Conservation (phyloP, 37 sponge, comb jelly and placozoan genomes). For the Haliclona indistincta region DNA sequence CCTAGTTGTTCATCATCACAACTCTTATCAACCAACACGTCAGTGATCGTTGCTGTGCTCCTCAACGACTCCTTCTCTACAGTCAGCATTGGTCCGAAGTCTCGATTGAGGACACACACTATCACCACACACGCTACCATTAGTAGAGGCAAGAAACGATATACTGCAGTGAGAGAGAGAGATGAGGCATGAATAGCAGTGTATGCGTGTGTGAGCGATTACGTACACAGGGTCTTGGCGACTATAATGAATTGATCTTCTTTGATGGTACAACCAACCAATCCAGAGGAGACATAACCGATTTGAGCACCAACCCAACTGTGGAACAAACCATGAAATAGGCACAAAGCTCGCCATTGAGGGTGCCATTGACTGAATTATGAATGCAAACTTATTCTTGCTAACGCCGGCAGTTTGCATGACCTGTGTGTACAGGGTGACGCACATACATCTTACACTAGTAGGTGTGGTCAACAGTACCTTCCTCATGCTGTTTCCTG, state of each 20-base stretch:
- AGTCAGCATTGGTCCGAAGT: conserved; percentile 46
- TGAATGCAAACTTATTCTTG: conserved; percentile 57
- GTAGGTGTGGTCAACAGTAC: not conserved
- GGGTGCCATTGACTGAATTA: conserved; percentile 38
- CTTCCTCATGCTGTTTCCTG: conserved; percentile 37
- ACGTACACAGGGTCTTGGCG: conserved; percentile 34
- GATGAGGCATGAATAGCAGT: not conserved
- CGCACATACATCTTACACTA: not conserved
- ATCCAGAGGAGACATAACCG: conserved; percentile 12
- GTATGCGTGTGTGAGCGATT: no score
- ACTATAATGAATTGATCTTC: conserved; percentile 24
- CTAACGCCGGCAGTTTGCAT: conserved; percentile 31
- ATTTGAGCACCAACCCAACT: conserved; percentile 62
- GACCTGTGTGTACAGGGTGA: conserved; percentile 15
- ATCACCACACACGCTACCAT: conserved; percentile 25
- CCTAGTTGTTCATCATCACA: not conserved
- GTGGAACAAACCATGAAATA: conserved; percentile 36
- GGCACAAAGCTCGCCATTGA: conserved; percentile 40
- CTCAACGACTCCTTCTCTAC: no score
- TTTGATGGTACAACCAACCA: not conserved
- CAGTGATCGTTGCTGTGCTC: no score
- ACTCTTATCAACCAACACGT: no score
- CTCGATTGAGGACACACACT: conserved; percentile 22
- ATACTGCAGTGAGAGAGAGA: conserved; percentile 24
- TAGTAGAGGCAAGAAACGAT: conserved; percentile 48